These are phyloP conservation scores for Phragmatobia fuliginosa DNA, from an alignment of 2,888 invertebrate species.

Conservation along the genomic window DNA sequence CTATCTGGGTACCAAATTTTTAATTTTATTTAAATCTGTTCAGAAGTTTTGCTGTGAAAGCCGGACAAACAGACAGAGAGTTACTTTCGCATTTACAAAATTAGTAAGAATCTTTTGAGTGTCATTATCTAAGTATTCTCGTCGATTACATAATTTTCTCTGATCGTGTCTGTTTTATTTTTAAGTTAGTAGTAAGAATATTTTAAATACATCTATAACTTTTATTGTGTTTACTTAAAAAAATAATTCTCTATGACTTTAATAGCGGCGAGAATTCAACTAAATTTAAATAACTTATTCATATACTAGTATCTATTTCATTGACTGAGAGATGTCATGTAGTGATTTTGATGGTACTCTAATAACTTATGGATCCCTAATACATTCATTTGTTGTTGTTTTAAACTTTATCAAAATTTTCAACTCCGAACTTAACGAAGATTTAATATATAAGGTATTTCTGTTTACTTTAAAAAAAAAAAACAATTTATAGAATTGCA, in stretches of 20 bases:
- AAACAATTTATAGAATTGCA: neutral
- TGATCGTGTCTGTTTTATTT: neutral
- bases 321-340: neutral
- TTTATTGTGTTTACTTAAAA: too few relatives aligned
- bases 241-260: neutral
- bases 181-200: neutral
- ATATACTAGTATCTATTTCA: neutral
- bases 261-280: neutral
- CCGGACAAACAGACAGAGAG: too few relatives aligned
- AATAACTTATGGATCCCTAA: neutral
- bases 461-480: neutral
- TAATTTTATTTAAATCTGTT: too few relatives aligned
- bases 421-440: neutral
- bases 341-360: neutral
- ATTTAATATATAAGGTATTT: neutral
- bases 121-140: conserved; percentile 36
- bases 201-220: neutral
- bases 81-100: too few relatives aligned
- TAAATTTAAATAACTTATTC: neutral
- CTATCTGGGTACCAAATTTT: too few relatives aligned
- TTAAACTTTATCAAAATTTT: neutral
- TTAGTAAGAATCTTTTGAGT: too few relatives aligned
- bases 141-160: conserved; percentile 26
- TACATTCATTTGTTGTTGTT: neutral
- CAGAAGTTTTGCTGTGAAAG: too few relatives aligned